A percentile compares a stretch with the other conserved stretches of the same genome.
phyloP scores from a whole-genome alignment of 1,140 invertebrate genomes.

The Eriocheir sinensis region DNA sequence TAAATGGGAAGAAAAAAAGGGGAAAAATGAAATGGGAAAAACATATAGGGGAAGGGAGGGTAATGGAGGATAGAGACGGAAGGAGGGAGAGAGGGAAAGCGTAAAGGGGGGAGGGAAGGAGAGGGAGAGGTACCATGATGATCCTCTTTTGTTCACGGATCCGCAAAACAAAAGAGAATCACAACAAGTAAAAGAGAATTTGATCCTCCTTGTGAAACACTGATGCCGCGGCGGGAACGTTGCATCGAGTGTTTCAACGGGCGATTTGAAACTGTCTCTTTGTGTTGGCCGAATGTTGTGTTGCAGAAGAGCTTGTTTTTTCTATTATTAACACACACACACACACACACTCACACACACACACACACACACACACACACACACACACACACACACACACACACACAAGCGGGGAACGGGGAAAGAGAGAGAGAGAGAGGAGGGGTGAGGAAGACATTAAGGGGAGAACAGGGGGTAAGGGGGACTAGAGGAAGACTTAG shows the following conservation, averaged over 20 bases:
- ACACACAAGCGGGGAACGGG: background rate
- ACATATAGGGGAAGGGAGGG: no score
- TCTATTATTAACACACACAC: background rate
- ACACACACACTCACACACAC: background rate
- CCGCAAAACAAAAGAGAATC: background rate
- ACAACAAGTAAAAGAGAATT: background rate
- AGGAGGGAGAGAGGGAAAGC: no score
- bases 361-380: conserved; percentile 22
- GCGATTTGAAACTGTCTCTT: background rate
- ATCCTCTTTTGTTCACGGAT: background rate
- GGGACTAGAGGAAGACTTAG: no score
- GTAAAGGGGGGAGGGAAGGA: no score
- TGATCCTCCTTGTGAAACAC: background rate
- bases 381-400: conserved; percentile 22
- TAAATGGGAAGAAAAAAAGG: no score
- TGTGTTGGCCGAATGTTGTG: background rate
- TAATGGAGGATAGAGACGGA: no score
- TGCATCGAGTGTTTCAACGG: background rate
- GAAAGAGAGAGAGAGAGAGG: no score
- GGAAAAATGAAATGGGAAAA: no score
- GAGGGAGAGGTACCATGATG: background rate
- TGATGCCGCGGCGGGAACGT: background rate
- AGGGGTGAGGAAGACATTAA: background rate
- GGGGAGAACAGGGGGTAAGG: background rate
- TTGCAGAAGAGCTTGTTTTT: background rate